Conservation (phyloP, 2,113 vertebrate genomes). For the Castor canadensis region DNA sequence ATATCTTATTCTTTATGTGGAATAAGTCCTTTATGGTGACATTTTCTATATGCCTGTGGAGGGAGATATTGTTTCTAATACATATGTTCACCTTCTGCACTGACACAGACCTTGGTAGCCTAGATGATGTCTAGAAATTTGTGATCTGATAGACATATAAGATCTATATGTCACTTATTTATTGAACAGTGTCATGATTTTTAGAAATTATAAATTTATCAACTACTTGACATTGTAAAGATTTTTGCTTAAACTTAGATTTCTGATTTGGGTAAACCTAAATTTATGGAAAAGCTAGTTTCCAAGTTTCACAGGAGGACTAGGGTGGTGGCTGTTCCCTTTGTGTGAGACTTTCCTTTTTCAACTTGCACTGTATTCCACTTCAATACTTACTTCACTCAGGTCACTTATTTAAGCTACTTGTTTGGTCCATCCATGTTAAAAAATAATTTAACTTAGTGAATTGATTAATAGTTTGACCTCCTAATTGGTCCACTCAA, state of each 20-base stretch:
- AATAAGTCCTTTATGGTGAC: background rate
- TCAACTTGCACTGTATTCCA: background rate
- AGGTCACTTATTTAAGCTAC: background rate
- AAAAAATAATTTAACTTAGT: constrained; percentile 56
- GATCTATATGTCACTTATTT: background rate
- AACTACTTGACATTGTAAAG: background rate
- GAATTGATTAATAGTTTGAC: constrained; percentile 43
- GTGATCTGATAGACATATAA: background rate
- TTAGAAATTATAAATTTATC: background rate
- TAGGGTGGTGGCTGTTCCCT: background rate
- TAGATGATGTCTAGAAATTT: background rate
- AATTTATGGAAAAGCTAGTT: background rate
- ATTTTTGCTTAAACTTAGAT: constrained; percentile 11
- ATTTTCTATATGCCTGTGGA: background rate
- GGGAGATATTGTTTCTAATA: background rate
- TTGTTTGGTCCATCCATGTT: background rate
- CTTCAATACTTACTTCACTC: background rate
- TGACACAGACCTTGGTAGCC: background rate
- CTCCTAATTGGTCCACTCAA: constrained; percentile 23
- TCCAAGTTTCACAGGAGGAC: background rate
- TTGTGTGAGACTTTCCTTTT: background rate
- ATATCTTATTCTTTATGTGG: background rate
- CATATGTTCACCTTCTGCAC: background rate
- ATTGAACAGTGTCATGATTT: background rate
- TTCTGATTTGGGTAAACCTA: background rate